A percentile compares a stretch with the other conserved stretches of the same genome.
These are phyloP conservation scores for Ostrea edulis DNA, from an alignment of 1,140 invertebrate species.

Conservation along the genomic window DNA sequence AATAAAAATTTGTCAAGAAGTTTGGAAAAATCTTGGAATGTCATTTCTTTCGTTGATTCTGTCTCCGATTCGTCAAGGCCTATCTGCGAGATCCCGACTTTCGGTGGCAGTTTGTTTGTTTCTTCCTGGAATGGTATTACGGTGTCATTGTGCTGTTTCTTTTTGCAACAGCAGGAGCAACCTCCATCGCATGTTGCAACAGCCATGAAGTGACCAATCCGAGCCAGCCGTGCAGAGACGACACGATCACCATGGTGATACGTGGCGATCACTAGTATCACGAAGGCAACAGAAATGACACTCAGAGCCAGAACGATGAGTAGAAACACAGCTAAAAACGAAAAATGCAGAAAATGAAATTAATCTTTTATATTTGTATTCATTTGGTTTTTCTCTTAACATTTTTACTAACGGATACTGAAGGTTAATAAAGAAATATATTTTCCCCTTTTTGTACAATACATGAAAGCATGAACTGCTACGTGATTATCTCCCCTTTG, in stretches of 20 bases:
- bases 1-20: slow-evolving; percentile 48
- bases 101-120: neutral
- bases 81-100: neutral
- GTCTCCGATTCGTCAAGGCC: slow-evolving; percentile 15
- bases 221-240: slow-evolving; percentile 36
- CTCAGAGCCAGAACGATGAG: slow-evolving; percentile 35
- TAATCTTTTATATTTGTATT: no score
- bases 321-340: slow-evolving; percentile 51
- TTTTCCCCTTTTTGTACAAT: no score
- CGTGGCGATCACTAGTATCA: slow-evolving; percentile 41
- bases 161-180: slow-evolving; percentile 43
- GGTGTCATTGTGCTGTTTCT: neutral
- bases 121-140: neutral
- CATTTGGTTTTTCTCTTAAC: no score
- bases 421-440: no score
- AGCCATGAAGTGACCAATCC: neutral
- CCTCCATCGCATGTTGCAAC: neutral
- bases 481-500: no score
- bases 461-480: no score
- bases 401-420: no score
- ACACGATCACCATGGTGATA: slow-evolving; percentile 30
- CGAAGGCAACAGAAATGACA: slow-evolving; percentile 41
- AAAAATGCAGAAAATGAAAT: neutral
- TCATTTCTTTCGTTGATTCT: neutral
- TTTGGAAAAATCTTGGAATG: slow-evolving; percentile 30